A percentile compares a stretch with the other conserved stretches of the same genome.
phyloP scores from a whole-genome alignment of 2,113 vertebrate species.

The Chaetura pelagica region DNA sequence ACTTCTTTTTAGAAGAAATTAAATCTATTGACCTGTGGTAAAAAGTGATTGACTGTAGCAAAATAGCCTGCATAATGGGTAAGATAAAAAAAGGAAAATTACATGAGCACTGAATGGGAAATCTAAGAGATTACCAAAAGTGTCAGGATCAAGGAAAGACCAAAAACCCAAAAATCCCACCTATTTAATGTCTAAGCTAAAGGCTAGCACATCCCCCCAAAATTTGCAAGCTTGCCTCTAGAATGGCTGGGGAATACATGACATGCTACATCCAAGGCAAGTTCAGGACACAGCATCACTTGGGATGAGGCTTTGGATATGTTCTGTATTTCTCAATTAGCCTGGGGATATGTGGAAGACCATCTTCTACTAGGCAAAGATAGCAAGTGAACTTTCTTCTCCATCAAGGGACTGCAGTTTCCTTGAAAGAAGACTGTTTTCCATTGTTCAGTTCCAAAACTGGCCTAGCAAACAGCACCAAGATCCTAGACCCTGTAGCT shows the following conservation, averaged over 20 bases:
- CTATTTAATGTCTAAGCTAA: background rate
- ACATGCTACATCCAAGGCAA: background rate
- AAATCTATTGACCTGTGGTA: background rate
- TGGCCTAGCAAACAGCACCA: background rate
- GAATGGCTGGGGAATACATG: background rate
- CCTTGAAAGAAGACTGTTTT: background rate
- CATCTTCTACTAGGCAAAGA: background rate
- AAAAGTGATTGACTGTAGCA: background rate
- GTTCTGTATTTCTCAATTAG: background rate
- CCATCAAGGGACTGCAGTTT: background rate
- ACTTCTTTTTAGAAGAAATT: background rate
- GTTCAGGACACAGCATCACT: background rate
- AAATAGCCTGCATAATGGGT: background rate
- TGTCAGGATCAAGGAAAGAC: background rate
- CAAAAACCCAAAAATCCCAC: background rate
- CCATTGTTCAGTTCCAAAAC: background rate
- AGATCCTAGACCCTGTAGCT: background rate
- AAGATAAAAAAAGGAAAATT: background rate
- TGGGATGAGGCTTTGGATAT: background rate
- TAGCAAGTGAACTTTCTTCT: background rate
- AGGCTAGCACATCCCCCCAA: background rate
- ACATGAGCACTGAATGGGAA: background rate
- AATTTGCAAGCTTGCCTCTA: background rate
- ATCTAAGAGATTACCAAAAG: background rate
- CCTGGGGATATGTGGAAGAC: background rate